Evolutionary conservation across 2,888 invertebrate genomes (phyloP).

Genomic region (Dexiosoma caninum): DNA sequence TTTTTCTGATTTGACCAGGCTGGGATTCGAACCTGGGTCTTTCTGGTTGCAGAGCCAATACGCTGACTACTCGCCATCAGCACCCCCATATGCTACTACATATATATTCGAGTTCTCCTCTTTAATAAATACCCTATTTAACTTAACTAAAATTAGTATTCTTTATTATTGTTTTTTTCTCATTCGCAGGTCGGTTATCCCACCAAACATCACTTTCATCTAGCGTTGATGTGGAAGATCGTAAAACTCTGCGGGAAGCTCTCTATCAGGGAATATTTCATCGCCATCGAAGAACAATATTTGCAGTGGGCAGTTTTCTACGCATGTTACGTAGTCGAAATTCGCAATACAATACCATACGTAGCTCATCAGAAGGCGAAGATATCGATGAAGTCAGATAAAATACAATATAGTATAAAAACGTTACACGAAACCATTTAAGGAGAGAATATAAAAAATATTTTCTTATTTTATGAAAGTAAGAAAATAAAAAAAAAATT

Average conservation of each 20-base stretch:
- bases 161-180: conserved; percentile 58
- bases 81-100: too few species aligned
- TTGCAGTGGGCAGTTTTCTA: conserved; percentile 86
- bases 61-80: too few species aligned
- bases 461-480: neutral
- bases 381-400: conserved; percentile 78
- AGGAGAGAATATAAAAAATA: neutral
- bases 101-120: too few species aligned
- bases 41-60: too few species aligned
- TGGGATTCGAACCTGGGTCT: too few species aligned
- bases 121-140: too few species aligned
- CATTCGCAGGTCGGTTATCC: conserved; percentile 78
- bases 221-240: conserved; percentile 82
- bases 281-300: conserved; percentile 86
- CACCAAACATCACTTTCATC: conserved; percentile 82
- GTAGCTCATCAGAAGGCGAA: conserved; percentile 78
- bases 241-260: conserved; percentile 84
- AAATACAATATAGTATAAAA: conserved; percentile 66
- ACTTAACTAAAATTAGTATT: neutral
- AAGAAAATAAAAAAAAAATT: neutral
- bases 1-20: too few species aligned
- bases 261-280: conserved; percentile 88
- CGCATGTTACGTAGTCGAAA: conserved; percentile 86
- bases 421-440: conserved; percentile 16
- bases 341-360: conserved; percentile 87